Evolutionary conservation across 2,797 vertebrate genomes (phyloP).

Genomic region (Acridotheres tristis): DNA sequence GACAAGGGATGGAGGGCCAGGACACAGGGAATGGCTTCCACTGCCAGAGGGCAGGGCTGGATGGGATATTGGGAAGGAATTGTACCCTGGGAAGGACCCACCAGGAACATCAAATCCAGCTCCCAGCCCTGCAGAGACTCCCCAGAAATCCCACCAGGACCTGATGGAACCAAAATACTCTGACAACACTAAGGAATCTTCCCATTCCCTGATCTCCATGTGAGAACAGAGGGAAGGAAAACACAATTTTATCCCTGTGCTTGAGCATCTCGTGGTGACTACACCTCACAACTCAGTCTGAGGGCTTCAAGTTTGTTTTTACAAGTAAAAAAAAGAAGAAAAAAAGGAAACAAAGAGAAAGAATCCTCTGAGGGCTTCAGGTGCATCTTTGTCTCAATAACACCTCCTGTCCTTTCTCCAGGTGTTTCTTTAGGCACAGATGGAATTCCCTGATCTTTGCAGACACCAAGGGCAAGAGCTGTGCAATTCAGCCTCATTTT

Average conservation of each 20-base stretch:
- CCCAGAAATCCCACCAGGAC: background rate
- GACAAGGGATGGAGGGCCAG: background rate
- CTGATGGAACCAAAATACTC: background rate
- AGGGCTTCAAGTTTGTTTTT: background rate
- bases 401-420: background rate
- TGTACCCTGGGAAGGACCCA: background rate
- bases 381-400: background rate
- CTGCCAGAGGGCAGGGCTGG: background rate
- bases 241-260: background rate
- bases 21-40: background rate
- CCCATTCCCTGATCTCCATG: background rate
- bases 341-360: background rate
- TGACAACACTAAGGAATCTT: too few species aligned
- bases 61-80: background rate
- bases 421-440: background rate
- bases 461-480: background rate
- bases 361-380: background rate
- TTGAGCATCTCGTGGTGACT: rapidly evolving
- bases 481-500: background rate
- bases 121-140: background rate
- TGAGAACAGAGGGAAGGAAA: background rate
- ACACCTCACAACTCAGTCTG: background rate
- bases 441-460: background rate
- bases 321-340: background rate
- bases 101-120: background rate